phyloP scores from a whole-genome alignment of 2,888 invertebrate species.

The Tachystola acroxantha region DNA sequence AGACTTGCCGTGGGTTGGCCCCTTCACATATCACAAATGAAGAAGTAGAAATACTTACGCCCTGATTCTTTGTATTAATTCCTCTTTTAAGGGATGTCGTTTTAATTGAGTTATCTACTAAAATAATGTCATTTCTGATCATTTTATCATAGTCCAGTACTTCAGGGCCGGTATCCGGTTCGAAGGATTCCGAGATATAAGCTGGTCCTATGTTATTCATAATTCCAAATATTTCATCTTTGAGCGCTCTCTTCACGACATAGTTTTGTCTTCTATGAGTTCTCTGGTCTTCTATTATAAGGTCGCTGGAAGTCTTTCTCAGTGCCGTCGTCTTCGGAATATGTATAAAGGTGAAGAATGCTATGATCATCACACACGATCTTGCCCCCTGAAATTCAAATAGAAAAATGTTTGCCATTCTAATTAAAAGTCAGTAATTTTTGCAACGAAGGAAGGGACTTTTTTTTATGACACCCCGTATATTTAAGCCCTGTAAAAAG shows the following conservation, averaged over 20 bases:
- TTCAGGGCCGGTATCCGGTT: constrained; percentile 37
- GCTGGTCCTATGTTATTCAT: constrained; percentile 31
- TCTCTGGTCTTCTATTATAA: constrained; percentile 47
- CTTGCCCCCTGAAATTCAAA: constrained; percentile 40
- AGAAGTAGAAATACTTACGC: constrained; percentile 32
- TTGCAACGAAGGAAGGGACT: background rate
- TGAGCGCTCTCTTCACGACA: constrained; percentile 36
- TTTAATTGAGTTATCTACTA: constrained; percentile 62
- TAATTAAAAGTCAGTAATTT: background rate
- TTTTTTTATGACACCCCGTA: too few relatives aligned
- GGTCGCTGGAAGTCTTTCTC: constrained; percentile 41
- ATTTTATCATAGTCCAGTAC: constrained; percentile 64
- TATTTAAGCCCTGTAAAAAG: too few relatives aligned
- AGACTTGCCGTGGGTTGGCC: too few relatives aligned
- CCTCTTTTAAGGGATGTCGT: constrained; percentile 62
- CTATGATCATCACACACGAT: constrained; percentile 29
- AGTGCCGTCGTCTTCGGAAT: constrained; percentile 37
- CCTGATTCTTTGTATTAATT: constrained; percentile 49
- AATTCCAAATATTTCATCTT: constrained; percentile 36
- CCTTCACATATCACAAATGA: too few relatives aligned
- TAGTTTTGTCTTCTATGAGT: constrained; percentile 54
- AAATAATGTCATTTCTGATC: constrained; percentile 59
- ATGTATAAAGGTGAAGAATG: constrained; percentile 41
- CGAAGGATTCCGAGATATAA: constrained; percentile 33
- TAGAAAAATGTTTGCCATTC: too few relatives aligned